Percentiles rank a stretch among this genome's conserved stretches.
Conservation (phyloP, 35 echinoderm and acorn worm genomes). For the Chiridota heheva region DNA sequence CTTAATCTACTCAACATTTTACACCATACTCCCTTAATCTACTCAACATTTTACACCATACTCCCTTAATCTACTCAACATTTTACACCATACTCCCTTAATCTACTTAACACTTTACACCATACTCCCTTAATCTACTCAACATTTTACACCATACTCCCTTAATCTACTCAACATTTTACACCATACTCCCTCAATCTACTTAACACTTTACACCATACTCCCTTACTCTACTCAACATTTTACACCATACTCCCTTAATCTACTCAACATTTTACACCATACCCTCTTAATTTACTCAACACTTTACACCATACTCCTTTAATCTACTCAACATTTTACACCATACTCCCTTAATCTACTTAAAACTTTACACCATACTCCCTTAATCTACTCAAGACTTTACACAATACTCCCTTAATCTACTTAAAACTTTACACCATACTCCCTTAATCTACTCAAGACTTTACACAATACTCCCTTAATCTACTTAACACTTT, state of each 20-base stretch:
- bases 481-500: slow-evolving; percentile 31
- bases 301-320: slow-evolving; percentile 11
- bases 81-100: neutral
- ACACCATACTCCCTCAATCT: no score
- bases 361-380: slow-evolving; percentile 3
- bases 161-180: neutral
- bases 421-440: slow-evolving; percentile 3
- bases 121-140: neutral
- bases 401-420: neutral
- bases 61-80: neutral
- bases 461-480: no score
- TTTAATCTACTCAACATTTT: slow-evolving; percentile 1
- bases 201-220: slow-evolving; percentile 8
- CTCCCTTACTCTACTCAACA: neutral
- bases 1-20: slow-evolving; percentile 1
- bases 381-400: neutral
- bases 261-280: no score
- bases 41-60: slow-evolving; percentile 3
- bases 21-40: neutral
- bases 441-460: neutral
- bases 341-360: neutral
- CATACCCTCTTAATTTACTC: no score
- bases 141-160: slow-evolving; percentile 9
- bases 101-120: slow-evolving; percentile 5
- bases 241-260: neutral